Base-by-base conservation (phyloP, 2,888 invertebrate genomes). In the Creontiades dilutus region DNA sequence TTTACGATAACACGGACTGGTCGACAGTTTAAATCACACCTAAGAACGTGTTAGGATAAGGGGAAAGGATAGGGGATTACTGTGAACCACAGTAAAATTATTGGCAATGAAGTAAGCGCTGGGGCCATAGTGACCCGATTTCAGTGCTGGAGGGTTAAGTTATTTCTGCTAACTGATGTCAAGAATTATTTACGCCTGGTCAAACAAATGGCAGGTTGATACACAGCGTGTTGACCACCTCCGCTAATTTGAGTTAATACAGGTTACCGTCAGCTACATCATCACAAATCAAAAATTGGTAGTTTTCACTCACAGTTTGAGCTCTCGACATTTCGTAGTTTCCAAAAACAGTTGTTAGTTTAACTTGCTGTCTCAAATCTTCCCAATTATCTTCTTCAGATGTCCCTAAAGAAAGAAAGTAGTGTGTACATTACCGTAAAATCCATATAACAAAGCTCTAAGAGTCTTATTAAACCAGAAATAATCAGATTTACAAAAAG, bases 311-410 rank as follows among this genome's bases (percentile, higher is more conserved):
- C 76, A 90, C 90, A 23, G 90, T 75, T 57, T 85, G 90, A 86
- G 81, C 37, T 47, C 89, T 89, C 80, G 94, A 94, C 94, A 96
- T 94, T 93, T 98, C 97, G 93, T 97, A 96, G 81, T 96, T 95
- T 91, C 98, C 95, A 92, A 99, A 96, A 14, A 97, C 96, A 92
- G 96, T 95, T 93, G 97, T 96, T 14, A 99, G 95, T 92, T 97
- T 96, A 93, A 98, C 97, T 93, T 99, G 97, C 93, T 99, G 98
- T 90, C 97, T 96, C 92, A 97, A 95, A 94, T 97, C 97, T 91
- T 96, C 95, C 95, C 96, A 97, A 93, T 96, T 96, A 92, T 97
- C 97, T 93, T 97, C 97, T 91, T 96, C 96, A 75, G 96, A 96
- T 5, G 94, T 95, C 12, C 88, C 88, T 68, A 23, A 52, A 52